Evolutionary conservation across 2,888 invertebrate species (phyloP).

Genomic region (Agrochola circellaris): DNA sequence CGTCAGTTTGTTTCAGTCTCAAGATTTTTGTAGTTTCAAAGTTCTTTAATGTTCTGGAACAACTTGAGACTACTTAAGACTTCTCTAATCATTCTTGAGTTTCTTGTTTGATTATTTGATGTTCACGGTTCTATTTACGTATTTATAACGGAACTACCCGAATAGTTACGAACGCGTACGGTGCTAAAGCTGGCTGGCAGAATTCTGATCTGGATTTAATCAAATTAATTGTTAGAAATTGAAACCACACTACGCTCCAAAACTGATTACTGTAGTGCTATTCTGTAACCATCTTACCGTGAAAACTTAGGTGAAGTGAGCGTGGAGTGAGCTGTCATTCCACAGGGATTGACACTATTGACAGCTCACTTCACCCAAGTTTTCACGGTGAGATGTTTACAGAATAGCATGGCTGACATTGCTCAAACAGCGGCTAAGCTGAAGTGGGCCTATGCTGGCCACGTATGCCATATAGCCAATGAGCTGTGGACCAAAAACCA

Average conservation of each 20-base stretch:
- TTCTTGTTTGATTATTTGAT: neutral
- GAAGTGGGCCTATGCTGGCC: neutral
- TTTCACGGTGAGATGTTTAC: no score
- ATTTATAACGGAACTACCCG: neutral
- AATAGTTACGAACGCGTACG: neutral
- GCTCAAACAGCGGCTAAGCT: neutral
- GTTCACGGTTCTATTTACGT: neutral
- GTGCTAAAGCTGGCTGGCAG: neutral
- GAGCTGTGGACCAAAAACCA: neutral
- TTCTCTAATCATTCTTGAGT: neutral
- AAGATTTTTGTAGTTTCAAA: constrained; percentile 30
- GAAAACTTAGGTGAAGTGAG: no score
- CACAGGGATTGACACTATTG: no score
- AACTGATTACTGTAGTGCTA: no score
- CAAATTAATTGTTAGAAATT: neutral
- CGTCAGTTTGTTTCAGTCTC: constrained; percentile 18
- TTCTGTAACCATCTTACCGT: no score
- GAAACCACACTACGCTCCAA: neutral
- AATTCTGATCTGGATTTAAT: no score
- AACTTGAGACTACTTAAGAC: constrained; percentile 4
- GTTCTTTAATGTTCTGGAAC: constrained; percentile 13
- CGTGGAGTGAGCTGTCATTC: no score
- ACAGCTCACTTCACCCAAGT: no score
- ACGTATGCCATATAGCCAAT: neutral
- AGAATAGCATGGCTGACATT: no score